Conservation (phyloP, 2,113 vertebrate genomes). For the Salvelinus namaycush region DNA sequence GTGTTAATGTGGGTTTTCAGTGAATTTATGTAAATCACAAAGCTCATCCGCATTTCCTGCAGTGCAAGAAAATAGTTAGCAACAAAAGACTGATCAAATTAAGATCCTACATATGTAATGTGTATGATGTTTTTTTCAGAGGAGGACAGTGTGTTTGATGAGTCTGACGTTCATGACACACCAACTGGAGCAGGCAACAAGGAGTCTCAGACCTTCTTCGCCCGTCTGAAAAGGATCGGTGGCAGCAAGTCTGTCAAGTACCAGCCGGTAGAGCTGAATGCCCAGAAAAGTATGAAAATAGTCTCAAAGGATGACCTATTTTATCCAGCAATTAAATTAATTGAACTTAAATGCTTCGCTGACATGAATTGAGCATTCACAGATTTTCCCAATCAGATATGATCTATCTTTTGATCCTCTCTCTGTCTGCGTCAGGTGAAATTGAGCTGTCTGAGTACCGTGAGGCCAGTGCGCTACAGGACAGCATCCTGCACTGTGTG, state of each 20-base stretch:
- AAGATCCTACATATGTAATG: neutral
- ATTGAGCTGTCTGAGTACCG: conserved; percentile 97
- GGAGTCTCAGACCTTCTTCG: conserved; percentile 99
- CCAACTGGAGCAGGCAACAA: conserved; percentile 94
- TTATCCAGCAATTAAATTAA: neutral
- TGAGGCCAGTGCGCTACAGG: conserved; percentile 89
- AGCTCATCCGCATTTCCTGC: too few relatives aligned
- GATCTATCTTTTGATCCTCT: too few relatives aligned
- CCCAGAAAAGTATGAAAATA: conserved; percentile 90
- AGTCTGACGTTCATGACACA: conserved; percentile 98
- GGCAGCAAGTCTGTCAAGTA: conserved; percentile 99
- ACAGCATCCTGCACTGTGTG: conserved; percentile 91
- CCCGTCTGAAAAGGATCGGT: conserved; percentile 96
- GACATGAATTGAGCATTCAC: neutral
- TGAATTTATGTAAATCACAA: too few relatives aligned
- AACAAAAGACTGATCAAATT: too few relatives aligned
- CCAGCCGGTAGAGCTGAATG: conserved; percentile 96
- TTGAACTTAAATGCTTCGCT: neutral
- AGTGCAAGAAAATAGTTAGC: too few relatives aligned
- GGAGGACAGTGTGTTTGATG: conserved; percentile 99
- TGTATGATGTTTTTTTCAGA: conserved; percentile 75
- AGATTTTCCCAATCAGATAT: neutral
- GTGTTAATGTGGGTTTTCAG: too few relatives aligned
- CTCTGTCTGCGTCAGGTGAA: conserved; percentile 78
- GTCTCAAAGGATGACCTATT: neutral